Percentiles rank a stretch among this genome's conserved stretches.
phyloP scores from a whole-genome alignment of 1,140 invertebrate genomes.

The Meloidogyne hapla region DNA sequence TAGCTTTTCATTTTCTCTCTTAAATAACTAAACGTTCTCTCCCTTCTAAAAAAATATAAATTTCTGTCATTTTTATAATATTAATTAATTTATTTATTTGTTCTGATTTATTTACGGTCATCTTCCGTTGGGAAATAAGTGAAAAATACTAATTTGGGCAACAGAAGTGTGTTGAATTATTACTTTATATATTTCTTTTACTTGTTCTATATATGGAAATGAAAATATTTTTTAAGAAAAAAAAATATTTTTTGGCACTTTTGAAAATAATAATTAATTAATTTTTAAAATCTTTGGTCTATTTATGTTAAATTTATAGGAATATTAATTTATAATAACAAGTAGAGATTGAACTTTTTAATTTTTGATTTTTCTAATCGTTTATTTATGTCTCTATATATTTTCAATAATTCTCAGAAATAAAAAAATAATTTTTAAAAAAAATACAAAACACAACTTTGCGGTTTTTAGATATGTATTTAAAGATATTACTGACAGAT shows the following conservation, averaged over 20 bases:
- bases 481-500: neutral
- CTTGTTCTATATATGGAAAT: no score
- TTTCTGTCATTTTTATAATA: no score
- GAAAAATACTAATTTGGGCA: neutral
- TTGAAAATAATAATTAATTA: neutral
- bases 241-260: neutral
- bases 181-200: neutral
- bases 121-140: neutral
- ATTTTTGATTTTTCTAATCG: no score
- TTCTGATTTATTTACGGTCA: conserved; percentile 3
- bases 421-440: neutral
- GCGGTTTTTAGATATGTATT: neutral
- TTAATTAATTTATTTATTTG: neutral
- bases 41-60: neutral
- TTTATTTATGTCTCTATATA: no score
- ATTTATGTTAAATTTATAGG: no score
- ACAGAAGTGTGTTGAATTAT: conserved; percentile 4
- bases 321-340: no score
- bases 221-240: neutral
- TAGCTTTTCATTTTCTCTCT: neutral
- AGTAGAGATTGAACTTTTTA: no score
- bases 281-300: no score
- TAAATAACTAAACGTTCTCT: neutral
- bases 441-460: conserved; percentile 3
- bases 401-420: neutral